Percentiles rank a stretch among this genome's conserved stretches.
Conservation (phyloP, 2,113 vertebrate species). For the Nothoprocta pentlandii region DNA sequence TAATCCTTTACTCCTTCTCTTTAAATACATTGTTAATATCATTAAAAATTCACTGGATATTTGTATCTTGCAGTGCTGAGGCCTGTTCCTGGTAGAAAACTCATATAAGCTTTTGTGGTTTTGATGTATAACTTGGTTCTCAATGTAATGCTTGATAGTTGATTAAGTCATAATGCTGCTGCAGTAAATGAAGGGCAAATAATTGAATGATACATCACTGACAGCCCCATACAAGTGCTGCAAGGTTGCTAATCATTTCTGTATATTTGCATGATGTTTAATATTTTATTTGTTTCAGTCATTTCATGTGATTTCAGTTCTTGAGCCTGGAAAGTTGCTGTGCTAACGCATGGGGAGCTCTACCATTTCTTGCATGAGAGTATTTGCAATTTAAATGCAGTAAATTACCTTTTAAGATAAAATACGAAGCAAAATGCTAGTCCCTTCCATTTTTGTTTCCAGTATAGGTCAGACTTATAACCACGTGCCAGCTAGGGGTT, state of each 20-base stretch:
- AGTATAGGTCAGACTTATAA: background rate
- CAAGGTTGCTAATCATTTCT: background rate
- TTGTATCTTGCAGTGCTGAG: background rate
- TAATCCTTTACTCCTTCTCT: background rate
- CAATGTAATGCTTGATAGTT: background rate
- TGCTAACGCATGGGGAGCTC: background rate
- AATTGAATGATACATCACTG: background rate
- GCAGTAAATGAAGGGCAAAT: background rate
- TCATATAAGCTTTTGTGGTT: background rate
- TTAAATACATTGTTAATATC: background rate
- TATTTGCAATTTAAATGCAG: background rate
- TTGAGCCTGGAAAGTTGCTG: background rate
- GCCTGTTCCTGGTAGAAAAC: background rate
- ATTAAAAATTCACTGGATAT: background rate
- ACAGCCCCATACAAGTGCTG: background rate
- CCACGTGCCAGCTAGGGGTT: background rate
- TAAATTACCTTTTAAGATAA: background rate
- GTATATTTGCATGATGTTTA: background rate
- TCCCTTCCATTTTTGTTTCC: background rate
- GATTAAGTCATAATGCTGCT: background rate
- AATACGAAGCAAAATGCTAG: background rate
- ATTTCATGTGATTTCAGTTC: background rate
- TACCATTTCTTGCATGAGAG: background rate
- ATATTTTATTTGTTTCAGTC: background rate
- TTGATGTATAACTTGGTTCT: background rate